Evolutionary conservation across 2,113 vertebrate genomes (phyloP).

Genomic region (Platysternon megacephalum): DNA sequence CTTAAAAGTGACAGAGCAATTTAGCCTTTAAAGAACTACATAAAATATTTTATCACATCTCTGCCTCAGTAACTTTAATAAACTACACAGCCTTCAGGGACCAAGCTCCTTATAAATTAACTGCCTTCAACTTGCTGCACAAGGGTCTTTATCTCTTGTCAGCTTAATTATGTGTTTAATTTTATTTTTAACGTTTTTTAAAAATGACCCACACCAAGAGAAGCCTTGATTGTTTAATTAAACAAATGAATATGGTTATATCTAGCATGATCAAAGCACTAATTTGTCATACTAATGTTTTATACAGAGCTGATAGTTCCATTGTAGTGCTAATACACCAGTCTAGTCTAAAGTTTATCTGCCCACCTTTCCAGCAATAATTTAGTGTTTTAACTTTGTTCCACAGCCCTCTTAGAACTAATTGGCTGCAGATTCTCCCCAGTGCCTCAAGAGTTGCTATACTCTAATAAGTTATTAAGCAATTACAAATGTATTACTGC

Average conservation of each 20-base stretch:
- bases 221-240: constrained; percentile 94
- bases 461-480: constrained; percentile 58
- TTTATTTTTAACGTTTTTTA: constrained; percentile 95
- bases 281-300: constrained; percentile 89
- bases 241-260: constrained; percentile 91
- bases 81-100: constrained; percentile 90
- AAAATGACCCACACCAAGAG: constrained; percentile 88
- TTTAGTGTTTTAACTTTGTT: constrained; percentile 68
- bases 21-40: constrained; percentile 86
- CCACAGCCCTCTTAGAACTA: constrained; percentile 32
- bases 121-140: constrained; percentile 85
- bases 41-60: constrained; percentile 92
- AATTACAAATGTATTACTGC: constrained; percentile 47
- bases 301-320: constrained; percentile 81
- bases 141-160: constrained; percentile 92
- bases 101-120: constrained; percentile 90
- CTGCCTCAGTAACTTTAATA: constrained; percentile 92
- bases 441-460: constrained; percentile 14
- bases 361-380: constrained; percentile 56
- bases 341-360: constrained; percentile 63
- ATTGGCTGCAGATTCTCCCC: constrained; percentile 61
- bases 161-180: constrained; percentile 98
- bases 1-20: constrained; percentile 82
- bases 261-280: constrained; percentile 84
- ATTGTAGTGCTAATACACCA: constrained; percentile 76